phyloP scores from a whole-genome alignment of 1,140 invertebrate species.

The Helicoverpa armigera region DNA sequence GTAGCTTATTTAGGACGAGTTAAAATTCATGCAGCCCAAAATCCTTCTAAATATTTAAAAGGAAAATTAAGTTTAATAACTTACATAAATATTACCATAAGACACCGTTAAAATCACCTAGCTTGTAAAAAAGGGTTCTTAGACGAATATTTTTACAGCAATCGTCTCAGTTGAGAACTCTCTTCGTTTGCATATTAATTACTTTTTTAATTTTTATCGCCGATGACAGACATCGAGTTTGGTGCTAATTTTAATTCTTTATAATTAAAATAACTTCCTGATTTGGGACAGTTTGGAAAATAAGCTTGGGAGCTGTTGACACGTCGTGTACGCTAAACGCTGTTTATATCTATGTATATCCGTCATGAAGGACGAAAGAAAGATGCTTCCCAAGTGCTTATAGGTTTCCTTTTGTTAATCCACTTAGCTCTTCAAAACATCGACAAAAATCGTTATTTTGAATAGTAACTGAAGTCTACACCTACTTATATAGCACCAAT shows the following conservation, averaged over 20 bases:
- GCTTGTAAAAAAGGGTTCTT: conserved; percentile 54
- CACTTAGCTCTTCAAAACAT: too few species aligned
- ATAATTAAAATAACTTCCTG: conserved; percentile 22
- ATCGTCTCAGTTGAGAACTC: conserved; percentile 50
- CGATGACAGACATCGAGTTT: conserved; percentile 51
- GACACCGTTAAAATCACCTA: conserved; percentile 6
- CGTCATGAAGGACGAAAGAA: too few species aligned
- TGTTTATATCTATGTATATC: too few species aligned
- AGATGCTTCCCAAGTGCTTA: too few species aligned
- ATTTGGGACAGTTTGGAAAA: not conserved
- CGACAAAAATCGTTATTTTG: too few species aligned
- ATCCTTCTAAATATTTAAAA: too few species aligned
- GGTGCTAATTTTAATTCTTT: conserved; percentile 17
- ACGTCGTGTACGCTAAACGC: too few species aligned
- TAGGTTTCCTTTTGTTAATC: too few species aligned
- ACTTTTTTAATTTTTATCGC: conserved; percentile 66
- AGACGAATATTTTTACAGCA: conserved; percentile 53
- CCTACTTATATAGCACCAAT: too few species aligned
- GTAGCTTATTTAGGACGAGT: too few species aligned
- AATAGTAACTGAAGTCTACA: too few species aligned
- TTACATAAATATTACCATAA: not conserved
- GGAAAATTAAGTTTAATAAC: not conserved
- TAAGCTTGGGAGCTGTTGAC: not conserved
- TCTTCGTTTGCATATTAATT: conserved; percentile 73
- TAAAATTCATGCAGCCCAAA: too few species aligned